Percentiles rank a stretch among this genome's conserved stretches.
Conservation (phyloP, 1,140 invertebrate genomes). For the Caenorhabditis remanei region DNA sequence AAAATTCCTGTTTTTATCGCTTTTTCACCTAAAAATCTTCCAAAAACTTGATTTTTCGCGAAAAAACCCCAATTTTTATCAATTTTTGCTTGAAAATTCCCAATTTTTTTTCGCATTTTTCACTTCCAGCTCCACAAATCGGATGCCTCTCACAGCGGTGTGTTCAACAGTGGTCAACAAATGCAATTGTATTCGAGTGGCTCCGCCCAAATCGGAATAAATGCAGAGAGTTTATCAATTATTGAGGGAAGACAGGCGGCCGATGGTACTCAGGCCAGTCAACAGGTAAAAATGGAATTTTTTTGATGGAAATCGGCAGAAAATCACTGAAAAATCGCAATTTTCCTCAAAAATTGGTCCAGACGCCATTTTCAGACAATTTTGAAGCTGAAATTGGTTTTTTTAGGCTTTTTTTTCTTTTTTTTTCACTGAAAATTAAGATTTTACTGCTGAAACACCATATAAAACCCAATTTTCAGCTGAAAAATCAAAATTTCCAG, state of each 20-base stretch:
- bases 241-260: constrained; percentile 26
- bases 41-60: not conserved
- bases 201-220: constrained; percentile 20
- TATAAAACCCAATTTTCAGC: not conserved
- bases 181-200: constrained; percentile 7
- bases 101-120: not conserved
- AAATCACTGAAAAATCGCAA: constrained; percentile 5
- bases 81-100: no score
- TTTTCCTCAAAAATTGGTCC: not conserved
- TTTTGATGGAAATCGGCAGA: not conserved
- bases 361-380: no score
- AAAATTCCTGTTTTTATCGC: no score
- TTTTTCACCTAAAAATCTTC: not conserved
- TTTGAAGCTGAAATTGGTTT: no score
- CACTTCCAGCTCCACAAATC: constrained; percentile 29
- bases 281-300: constrained; percentile 1
- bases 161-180: constrained; percentile 6
- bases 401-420: not conserved
- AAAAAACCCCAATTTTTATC: no score
- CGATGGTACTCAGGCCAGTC: constrained; percentile 26
- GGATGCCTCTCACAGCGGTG: not conserved
- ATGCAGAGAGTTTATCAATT: not conserved
- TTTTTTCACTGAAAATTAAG: not conserved
- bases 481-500: no score
- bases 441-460: not conserved